phyloP scores from a whole-genome alignment of 2,797 vertebrate genomes.

The Coilia nasus region DNA sequence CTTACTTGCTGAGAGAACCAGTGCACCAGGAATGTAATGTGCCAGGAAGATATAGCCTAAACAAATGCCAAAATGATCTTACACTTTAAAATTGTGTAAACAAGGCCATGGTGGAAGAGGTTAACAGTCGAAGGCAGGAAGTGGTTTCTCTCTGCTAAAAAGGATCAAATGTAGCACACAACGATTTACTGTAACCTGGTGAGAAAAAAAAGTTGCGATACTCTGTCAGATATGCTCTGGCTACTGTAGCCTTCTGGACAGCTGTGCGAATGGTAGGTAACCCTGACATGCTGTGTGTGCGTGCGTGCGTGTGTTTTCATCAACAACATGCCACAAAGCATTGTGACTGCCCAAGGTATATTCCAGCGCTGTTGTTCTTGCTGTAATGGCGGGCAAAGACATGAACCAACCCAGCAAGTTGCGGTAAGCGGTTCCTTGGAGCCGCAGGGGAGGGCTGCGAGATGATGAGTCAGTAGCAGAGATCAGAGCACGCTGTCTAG shows the following conservation, averaged over 20 bases:
- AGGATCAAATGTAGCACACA: slow-evolving; percentile 44
- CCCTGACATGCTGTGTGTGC: slow-evolving; percentile 25
- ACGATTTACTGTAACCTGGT: slow-evolving; percentile 50
- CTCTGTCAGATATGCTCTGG: not conserved
- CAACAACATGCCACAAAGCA: no score
- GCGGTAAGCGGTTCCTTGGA: slow-evolving; percentile 39
- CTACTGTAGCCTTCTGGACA: no score
- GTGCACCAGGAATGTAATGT: no score
- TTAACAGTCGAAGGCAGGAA: slow-evolving; percentile 51
- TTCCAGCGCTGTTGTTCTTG: not conserved
- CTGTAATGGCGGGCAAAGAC: not conserved
- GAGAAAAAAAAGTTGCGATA: not conserved
- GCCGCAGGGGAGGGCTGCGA: slow-evolving; percentile 35
- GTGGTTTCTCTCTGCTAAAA: slow-evolving; percentile 55
- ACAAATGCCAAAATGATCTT: no score
- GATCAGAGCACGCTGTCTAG: slow-evolving; percentile 34
- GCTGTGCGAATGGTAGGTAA: not conserved
- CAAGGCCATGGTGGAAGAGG: slow-evolving; percentile 43
- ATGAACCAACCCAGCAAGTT: not conserved
- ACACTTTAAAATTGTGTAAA: no score
- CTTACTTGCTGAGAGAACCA: no score
- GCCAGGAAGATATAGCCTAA: no score
- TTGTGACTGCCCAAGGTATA: not conserved
- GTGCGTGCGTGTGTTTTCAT: not conserved
- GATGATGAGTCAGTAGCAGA: slow-evolving; percentile 51